Base-by-base conservation (phyloP, 1,140 invertebrate species). In the Heliconius himera region DNA sequence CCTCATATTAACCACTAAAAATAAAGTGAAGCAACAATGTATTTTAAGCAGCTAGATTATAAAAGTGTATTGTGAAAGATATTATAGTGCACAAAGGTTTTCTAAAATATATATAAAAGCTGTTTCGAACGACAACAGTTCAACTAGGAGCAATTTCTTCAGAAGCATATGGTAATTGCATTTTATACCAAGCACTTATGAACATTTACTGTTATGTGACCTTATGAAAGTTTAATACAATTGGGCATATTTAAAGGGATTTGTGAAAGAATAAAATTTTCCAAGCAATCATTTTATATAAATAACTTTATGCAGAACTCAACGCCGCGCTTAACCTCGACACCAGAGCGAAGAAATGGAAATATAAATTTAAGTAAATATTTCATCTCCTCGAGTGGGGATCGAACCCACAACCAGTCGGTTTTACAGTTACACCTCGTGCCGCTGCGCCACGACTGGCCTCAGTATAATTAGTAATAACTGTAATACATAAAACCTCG, bases 111-210 rank as follows among this genome's bases (percentile, higher is more conserved):
- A 76, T 66, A 76, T 76, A 76, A 66, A 76, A 56, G 74, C 36
- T 46, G 36, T 66, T 36, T 76, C 33, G n/a, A 41, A 46, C 74
- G 56, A 66, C 74, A 26, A 76, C 51, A 56, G 51, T 60, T 74
- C 73, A 54, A 51, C 22, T 60, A 49, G 49, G 73, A 56, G 51
- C 51, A 22, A 49, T 56, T 74, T 60, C 33, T 36, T 74, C 33
- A 60, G 54, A 41, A 66, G 56, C 33, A 76, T 76, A 66, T 66
- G 36, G 18, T 56, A 76, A 76, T 76, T 76, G 54, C 20, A 76
- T 76, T 76, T 76, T 76, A 76, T 76, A 76, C 54, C 16, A 38
- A 76, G 29, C 36, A 38, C n/a, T n/a, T 71, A 38, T 71, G 56
- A 60, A 60, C 56, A 60, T 60, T 60, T 60, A 60, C 22, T 60